Percentiles rank a stretch among this genome's conserved stretches.
These are phyloP conservation scores for Heteromormyrus szaboi DNA, from an alignment of 2,797 vertebrate species.

Conservation along the genomic window DNA sequence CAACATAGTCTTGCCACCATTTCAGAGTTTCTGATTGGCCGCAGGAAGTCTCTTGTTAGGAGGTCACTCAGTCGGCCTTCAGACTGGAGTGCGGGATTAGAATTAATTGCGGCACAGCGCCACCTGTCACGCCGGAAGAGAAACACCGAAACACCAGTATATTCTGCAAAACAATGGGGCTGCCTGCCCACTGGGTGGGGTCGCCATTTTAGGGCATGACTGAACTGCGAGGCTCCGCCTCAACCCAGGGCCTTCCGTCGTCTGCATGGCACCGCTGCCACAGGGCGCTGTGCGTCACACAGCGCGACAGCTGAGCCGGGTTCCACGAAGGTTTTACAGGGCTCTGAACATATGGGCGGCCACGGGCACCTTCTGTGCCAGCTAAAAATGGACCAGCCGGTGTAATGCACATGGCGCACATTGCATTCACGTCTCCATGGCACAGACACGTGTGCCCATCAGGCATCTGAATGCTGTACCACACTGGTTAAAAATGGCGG, in stretches of 20 bases:
- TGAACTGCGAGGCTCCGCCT: background rate
- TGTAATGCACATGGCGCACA: background rate
- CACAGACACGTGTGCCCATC: background rate
- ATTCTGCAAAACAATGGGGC: background rate
- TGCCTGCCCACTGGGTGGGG: background rate
- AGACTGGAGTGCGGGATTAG: background rate
- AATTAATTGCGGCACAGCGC: slow-evolving; percentile 15
- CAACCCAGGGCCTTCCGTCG: background rate
- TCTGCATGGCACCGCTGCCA: background rate
- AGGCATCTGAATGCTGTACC: background rate
- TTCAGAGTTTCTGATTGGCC: background rate
- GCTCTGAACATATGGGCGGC: background rate
- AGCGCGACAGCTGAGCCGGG: background rate
- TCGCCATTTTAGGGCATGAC: background rate
- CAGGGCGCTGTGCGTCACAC: background rate
- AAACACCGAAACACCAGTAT: background rate
- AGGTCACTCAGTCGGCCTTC: background rate
- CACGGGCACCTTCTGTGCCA: background rate
- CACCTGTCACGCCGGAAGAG: background rate
- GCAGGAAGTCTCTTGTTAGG: background rate
- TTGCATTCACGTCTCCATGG: background rate
- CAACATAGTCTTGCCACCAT: background rate
- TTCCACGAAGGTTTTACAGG: slow-evolving; percentile 3
- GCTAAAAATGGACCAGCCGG: slow-evolving; percentile 20
- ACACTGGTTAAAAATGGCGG: background rate